A percentile compares a stretch with the other conserved stretches of the same genome.
These are phyloP conservation scores for Anthophora plumipes DNA, from an alignment of 2,888 invertebrate genomes.

Conservation along the genomic window DNA sequence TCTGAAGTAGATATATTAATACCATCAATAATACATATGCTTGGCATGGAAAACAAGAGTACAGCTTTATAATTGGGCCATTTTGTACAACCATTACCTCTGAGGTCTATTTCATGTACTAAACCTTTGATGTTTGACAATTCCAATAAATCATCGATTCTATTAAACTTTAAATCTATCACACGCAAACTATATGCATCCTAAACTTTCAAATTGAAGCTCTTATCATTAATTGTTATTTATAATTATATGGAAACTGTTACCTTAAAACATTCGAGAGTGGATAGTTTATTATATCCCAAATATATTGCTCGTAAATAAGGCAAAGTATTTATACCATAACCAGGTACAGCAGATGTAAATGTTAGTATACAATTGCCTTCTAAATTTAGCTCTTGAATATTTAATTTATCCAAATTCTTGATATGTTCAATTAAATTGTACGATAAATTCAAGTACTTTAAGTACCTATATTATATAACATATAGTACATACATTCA, in stretches of 20 bases:
- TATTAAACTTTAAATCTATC: slow-evolving; percentile 81
- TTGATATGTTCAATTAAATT: slow-evolving; percentile 87
- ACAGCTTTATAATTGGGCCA: slow-evolving; percentile 81
- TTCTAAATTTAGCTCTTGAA: slow-evolving; percentile 86
- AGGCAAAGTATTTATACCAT: slow-evolving; percentile 86
- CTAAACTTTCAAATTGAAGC: slow-evolving; percentile 52
- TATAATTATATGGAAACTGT: slow-evolving; percentile 7
- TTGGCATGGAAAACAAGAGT: slow-evolving; percentile 80
- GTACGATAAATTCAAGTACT: slow-evolving; percentile 87
- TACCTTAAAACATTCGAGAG: slow-evolving; percentile 86
- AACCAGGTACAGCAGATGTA: slow-evolving; percentile 75
- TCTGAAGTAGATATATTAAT: slow-evolving; percentile 77
- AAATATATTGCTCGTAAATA: slow-evolving; percentile 86
- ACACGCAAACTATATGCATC: slow-evolving; percentile 78
- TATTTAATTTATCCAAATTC: slow-evolving; percentile 86
- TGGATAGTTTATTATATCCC: slow-evolving; percentile 86
- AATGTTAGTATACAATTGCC: slow-evolving; percentile 86
- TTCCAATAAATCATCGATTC: slow-evolving; percentile 81
- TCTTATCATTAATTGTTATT: background rate
- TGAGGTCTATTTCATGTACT: slow-evolving; percentile 80
- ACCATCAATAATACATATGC: slow-evolving; percentile 81
- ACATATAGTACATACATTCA: background rate
- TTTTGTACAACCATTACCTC: slow-evolving; percentile 80
- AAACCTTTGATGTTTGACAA: slow-evolving; percentile 79
- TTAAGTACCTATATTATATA: slow-evolving; percentile 85